Conservation (phyloP, 2,113 vertebrate genomes). For the Eidolon helvum region DNA sequence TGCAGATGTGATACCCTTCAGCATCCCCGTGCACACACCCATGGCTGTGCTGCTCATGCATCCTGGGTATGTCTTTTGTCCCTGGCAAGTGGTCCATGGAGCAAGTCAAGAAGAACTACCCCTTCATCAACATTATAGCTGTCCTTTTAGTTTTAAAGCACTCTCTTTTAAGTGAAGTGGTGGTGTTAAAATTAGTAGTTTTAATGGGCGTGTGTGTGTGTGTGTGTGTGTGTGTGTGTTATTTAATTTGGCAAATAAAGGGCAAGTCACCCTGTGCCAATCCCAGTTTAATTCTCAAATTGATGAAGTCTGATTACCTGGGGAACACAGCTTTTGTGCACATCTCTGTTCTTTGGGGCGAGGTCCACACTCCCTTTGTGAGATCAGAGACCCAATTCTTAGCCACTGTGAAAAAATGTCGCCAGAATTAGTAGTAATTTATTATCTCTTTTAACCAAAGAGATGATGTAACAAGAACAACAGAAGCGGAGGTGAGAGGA, state of each 20-base stretch:
- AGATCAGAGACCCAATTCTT: not conserved
- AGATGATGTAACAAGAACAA: not conserved
- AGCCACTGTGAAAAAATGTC: not conserved
- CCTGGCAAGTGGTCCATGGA: accelerated
- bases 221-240: not conserved
- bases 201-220: not conserved
- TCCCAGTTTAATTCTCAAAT: not conserved
- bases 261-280: accelerated
- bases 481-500: not conserved
- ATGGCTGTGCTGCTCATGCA: not conserved
- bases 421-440: not conserved
- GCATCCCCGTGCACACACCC: accelerated
- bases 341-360: too few relatives aligned
- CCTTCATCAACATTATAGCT: not conserved
- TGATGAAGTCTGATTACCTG: accelerated
- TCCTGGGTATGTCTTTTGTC: accelerated
- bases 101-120: not conserved
- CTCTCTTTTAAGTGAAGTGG: not conserved
- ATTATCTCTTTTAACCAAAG: not conserved
- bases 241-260: not conserved
- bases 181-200: not conserved
- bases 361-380: not conserved
- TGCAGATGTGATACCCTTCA: accelerated
- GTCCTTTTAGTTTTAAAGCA: not conserved
- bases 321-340: not conserved